These are phyloP conservation scores for Agrochola macilenta DNA, from an alignment of 2,888 invertebrate species.

Conservation along the genomic window DNA sequence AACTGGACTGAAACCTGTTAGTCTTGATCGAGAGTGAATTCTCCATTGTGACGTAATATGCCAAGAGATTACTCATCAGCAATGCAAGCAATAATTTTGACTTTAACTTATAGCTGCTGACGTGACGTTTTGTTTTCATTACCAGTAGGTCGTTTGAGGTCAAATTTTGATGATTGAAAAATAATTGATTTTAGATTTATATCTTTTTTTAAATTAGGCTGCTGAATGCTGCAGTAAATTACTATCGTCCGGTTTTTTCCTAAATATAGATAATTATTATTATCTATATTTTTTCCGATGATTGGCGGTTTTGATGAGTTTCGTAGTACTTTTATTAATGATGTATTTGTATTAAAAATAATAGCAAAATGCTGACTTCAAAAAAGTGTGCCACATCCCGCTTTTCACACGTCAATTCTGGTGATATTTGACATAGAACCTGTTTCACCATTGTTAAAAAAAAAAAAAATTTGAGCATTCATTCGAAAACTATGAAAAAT, in stretches of 20 bases:
- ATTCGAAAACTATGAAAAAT: conserved; percentile 17
- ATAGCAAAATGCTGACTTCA: conserved; percentile 82
- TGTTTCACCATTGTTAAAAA: conserved; percentile 65
- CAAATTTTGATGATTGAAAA: not conserved
- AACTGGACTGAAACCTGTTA: conserved; percentile 71
- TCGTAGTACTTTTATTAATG: not conserved
- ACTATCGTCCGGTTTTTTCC: conserved; percentile 5
- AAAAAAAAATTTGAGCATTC: conserved; percentile 48
- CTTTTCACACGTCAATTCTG: conserved; percentile 33
- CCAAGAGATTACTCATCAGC: conserved; percentile 48
- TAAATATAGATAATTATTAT: not conserved
- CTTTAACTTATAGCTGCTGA: conserved; percentile 8
- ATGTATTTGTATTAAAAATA: not conserved
- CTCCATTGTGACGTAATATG: conserved; percentile 79
- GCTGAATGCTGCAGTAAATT: conserved; percentile 12
- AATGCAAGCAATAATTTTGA: conserved; percentile 32
- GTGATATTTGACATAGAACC: conserved; percentile 57
- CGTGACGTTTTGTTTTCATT: conserved; percentile 28
- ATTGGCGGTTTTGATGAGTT: not conserved
- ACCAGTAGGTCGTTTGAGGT: conserved; percentile 5
- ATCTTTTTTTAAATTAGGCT: conserved; percentile 7
- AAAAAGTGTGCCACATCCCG: conserved; percentile 83
- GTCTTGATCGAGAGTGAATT: conserved; percentile 66
- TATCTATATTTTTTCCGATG: not conserved
- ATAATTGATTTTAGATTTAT: not conserved